Conservation (phyloP, 2,797 vertebrate species). For the Fistularia commersonii region DNA sequence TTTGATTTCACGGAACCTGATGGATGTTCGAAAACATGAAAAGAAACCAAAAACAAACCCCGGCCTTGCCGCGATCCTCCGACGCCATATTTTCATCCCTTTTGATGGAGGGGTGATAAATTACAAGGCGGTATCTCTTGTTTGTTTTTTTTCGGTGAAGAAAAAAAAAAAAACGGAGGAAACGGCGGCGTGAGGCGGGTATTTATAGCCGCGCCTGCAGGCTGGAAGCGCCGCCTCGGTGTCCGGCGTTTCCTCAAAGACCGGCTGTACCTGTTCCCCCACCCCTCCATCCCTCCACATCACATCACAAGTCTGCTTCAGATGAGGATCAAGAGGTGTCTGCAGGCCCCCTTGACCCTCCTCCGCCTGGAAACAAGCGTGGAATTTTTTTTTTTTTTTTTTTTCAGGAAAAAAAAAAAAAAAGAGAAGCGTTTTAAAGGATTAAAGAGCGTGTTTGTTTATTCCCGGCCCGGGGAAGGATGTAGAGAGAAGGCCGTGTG, state of each 20-base stretch:
- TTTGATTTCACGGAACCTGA: constrained; percentile 17
- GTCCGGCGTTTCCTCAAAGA: constrained; percentile 33
- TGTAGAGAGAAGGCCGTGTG: constrained; percentile 49
- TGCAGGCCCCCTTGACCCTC: constrained; percentile 37
- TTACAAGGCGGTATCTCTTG: constrained; percentile 63
- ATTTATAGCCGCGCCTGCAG: constrained; percentile 43
- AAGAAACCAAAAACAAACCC: constrained; percentile 45
- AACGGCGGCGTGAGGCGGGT: constrained; percentile 50
- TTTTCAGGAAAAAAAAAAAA: too few species aligned
- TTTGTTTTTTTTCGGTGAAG: too few species aligned
- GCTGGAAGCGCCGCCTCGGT: constrained; percentile 18
- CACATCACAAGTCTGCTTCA: constrained; percentile 48
- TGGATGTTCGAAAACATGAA: constrained; percentile 21
- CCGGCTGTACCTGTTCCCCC: constrained; percentile 43
- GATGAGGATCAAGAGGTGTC: constrained; percentile 47
- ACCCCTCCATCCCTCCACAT: too few species aligned
- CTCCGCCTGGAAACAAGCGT: constrained; percentile 43
- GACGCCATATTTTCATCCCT: constrained; percentile 30
- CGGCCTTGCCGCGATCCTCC: constrained; percentile 31
- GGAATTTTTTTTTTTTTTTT: constrained; percentile 39
- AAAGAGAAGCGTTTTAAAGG: constrained; percentile 39
- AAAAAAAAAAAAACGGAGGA: constrained; percentile 58
- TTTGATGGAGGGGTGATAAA: constrained; percentile 56
- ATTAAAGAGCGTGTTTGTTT: constrained; percentile 53
- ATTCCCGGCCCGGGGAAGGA: constrained; percentile 44